These are phyloP conservation scores for Xyrichtys novacula DNA, from an alignment of 2,797 vertebrate species.

Conservation along the genomic window DNA sequence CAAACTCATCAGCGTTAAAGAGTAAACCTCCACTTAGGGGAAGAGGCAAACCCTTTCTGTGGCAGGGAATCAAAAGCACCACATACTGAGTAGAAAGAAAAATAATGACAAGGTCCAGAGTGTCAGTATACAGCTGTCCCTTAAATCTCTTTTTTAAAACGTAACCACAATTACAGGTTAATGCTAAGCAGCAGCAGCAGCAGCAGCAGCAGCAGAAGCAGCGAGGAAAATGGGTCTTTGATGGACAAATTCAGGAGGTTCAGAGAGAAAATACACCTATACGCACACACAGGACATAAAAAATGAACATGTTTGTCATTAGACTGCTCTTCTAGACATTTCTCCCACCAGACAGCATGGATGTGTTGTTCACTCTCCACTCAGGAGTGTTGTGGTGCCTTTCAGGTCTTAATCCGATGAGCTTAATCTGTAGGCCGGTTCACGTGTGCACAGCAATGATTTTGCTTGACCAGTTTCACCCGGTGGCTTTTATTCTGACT, in stretches of 20 bases:
- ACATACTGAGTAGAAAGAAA: slow-evolving; percentile 30
- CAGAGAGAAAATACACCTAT: slow-evolving; percentile 48
- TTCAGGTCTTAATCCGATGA: slow-evolving; percentile 72
- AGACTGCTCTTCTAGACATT: slow-evolving; percentile 53
- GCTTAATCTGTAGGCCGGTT: slow-evolving; percentile 64
- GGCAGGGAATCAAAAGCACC: slow-evolving; percentile 50
- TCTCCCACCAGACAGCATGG: slow-evolving; percentile 31
- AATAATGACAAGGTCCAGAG: slow-evolving; percentile 59
- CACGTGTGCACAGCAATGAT: slow-evolving; percentile 36
- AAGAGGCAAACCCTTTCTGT: slow-evolving; percentile 21
- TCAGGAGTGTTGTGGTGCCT: slow-evolving; percentile 46
- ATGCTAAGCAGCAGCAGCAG: slow-evolving; percentile 47
- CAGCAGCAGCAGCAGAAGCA: no score
- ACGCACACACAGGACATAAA: slow-evolving; percentile 42
- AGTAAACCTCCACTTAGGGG: slow-evolving; percentile 10
- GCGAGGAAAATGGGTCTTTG: slow-evolving; percentile 51
- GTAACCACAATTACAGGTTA: slow-evolving; percentile 71
- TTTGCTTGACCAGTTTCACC: slow-evolving; percentile 56
- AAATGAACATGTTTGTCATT: slow-evolving; percentile 60
- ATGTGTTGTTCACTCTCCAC: slow-evolving; percentile 39
- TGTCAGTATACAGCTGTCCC: slow-evolving; percentile 33
- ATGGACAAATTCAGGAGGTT: slow-evolving; percentile 53
- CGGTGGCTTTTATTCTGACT: slow-evolving; percentile 15
- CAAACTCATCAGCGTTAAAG: slow-evolving; percentile 28
- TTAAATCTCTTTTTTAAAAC: slow-evolving; percentile 57